Evolutionary conservation across 2,888 invertebrate genomes (phyloP).

Genomic region (Caenorhabditis becei): DNA sequence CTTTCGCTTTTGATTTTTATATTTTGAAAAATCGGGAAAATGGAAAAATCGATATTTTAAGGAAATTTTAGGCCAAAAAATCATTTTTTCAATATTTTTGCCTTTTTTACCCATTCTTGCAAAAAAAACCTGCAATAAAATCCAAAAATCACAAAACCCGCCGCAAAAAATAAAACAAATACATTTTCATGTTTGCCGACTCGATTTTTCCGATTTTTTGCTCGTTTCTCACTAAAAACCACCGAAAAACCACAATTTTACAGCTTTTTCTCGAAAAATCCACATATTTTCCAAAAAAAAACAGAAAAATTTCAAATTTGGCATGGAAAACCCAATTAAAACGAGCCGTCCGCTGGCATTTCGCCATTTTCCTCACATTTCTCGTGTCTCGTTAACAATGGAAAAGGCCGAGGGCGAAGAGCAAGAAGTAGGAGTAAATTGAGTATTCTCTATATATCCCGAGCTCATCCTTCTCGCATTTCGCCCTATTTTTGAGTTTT

Average conservation of each 20-base stretch:
- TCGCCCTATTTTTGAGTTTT: too few relatives aligned
- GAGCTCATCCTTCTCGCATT: not conserved
- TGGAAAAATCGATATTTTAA: too few relatives aligned
- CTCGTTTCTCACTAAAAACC: not conserved
- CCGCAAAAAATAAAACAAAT: not conserved
- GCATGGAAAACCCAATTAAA: constrained; percentile 34
- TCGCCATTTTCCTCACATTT: constrained; percentile 18
- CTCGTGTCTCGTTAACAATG: constrained; percentile 25
- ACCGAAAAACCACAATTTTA: not conserved
- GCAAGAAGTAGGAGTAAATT: constrained; percentile 41
- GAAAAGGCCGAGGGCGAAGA: constrained; percentile 24
- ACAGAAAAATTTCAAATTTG: not conserved
- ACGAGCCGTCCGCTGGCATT: constrained; percentile 11
- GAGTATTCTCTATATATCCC: constrained; percentile 45
- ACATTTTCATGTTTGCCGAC: not conserved
- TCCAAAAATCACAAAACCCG: too few relatives aligned
- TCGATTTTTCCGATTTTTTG: not conserved
- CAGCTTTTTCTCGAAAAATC: not conserved
- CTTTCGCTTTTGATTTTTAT: not conserved
- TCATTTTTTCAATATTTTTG: too few relatives aligned
- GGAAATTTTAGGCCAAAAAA: too few relatives aligned
- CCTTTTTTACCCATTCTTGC: too few relatives aligned
- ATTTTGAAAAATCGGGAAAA: not conserved
- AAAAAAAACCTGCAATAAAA: too few relatives aligned
- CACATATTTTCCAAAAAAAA: too few relatives aligned